These are phyloP conservation scores for Silurus meridionalis DNA, from an alignment of 2,113 vertebrate species.

Conservation along the genomic window DNA sequence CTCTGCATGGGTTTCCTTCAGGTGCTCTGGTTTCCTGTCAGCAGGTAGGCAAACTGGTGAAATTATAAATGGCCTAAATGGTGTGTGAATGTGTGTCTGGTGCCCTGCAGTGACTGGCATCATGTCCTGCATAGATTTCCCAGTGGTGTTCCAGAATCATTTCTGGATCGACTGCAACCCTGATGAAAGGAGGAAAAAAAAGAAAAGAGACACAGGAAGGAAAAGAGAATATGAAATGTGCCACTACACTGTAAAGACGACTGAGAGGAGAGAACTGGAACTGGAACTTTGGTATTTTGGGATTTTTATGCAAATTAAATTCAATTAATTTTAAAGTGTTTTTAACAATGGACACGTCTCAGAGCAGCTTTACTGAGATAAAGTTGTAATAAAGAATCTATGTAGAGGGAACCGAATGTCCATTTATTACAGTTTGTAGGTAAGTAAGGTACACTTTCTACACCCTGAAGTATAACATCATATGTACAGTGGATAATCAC, in stretches of 20 bases:
- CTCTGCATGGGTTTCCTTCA: constrained; percentile 7
- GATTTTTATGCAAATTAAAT: not conserved
- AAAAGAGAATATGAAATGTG: not conserved
- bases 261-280: not conserved
- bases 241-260: not conserved
- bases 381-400: too few relatives aligned
- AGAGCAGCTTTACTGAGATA: too few relatives aligned
- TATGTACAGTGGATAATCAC: not conserved
- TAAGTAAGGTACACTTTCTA: not conserved
- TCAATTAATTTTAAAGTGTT: too few relatives aligned
- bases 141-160: not conserved
- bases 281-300: too few relatives aligned
- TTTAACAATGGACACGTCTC: too few relatives aligned
- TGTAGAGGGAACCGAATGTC: too few relatives aligned
- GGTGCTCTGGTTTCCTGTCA: not conserved
- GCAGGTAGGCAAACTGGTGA: not conserved
- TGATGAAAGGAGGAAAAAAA: not conserved
- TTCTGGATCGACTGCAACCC: not conserved
- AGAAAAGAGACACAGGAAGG: not conserved
- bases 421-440: too few relatives aligned
- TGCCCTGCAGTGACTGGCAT: not conserved
- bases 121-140: not conserved
- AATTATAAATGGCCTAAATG: not conserved
- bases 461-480: not conserved
- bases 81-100: not conserved